Base-by-base conservation (phyloP, 2,113 vertebrate species). In the Nesogale talazaci region DNA sequence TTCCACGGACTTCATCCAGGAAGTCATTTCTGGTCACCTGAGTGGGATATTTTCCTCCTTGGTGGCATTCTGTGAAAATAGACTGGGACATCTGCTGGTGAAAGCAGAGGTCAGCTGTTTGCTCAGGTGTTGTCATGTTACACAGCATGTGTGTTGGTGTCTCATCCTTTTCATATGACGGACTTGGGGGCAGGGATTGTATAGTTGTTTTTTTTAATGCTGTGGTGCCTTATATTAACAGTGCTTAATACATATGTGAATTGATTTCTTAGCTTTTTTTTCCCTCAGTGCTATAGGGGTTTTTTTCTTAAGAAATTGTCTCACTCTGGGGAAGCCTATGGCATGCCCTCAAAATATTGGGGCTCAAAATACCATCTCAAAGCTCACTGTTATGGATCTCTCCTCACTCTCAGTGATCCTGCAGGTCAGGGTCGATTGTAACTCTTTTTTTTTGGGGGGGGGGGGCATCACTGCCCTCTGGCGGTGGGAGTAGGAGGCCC, bases 51-150 rank as follows among this genome's bases (percentile, higher is more conserved):
- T 27, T 61, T 56, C 52, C 52, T 40, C 80, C 52, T 17, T 78
- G 27, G 67, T 31, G 19, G 67, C 40, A 3, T 56, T 83, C 42
- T 80, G 81, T 56, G 57, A 5, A 1, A 38, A 27, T 29, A 29
- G 40, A 20, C 22, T 9, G 40, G 74, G 10, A 42, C 74, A 59
- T 36, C 52, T 85, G 40, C 34, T 69, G 67, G 25, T 56, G 29
- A 79, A 69, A 88, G 57, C 27, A 40, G 74, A n/a, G 81, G 40
- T 61, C 38, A 67, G 61, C 83, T 57, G 12, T 52, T 59, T 40
- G 75, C 87, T 63, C 89, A 78, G 76, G 17, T 67, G 85, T 80
- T 88, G 75, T 77, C 80, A 3, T 65, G 22, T 88, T 86, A 65
- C 56, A 52, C 56, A 52, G 2, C 52, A 9, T 90, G 52, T 10